Evolutionary conservation across 2,113 vertebrate species (phyloP), one percentile per base, ranked within the genome.

Genomic region (Ceuthmochares aereus): DNA sequence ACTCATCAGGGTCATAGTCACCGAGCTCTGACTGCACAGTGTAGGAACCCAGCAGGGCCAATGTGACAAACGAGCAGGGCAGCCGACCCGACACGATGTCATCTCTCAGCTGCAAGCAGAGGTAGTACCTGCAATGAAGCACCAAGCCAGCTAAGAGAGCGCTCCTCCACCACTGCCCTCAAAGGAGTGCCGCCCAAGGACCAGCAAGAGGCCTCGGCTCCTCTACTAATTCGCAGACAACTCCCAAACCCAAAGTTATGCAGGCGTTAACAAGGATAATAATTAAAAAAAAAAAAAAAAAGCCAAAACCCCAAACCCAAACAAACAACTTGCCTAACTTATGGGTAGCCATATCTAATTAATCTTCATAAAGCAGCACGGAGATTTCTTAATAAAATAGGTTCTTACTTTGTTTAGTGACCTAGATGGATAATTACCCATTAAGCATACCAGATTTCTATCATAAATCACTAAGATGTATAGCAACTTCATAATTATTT

Each of bases 21-120:
- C 99, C 99, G 1, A 99, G 98, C 86, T 99, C 99, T 0, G 99
- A 99, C 97, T 99, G 99, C 43, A 99, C 99, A 0, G 99, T 99
- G 96, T 99, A 99, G 23, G 99, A 99, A 77, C 99, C 99, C 97
- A 99, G 96, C 59, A 99, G 97, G 2, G 99, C 98, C 70, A 99
- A 98, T 0, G 99, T 99, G 96, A 99, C 98, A 0, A 99, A 99
- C 3, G 99, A 99, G 97, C 99, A 99, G 47, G 99, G 99, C 91
- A 99, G 98, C 37, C 99, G 98, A 6, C 99, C 99, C 0, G 99
- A 99, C 40, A 99, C 98, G 3, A 99, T 99, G 81, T 99, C 99
- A 51, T 99, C 99, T 62, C 99, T 97, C 89, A 99, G 96, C 96
- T 99, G 99, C 87, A 99, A 97, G 97, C 99, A 99, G 97, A 99